These are phyloP conservation scores for Pilophorus perplexus DNA, from an alignment of 2,888 invertebrate genomes.

Conservation along the genomic window DNA sequence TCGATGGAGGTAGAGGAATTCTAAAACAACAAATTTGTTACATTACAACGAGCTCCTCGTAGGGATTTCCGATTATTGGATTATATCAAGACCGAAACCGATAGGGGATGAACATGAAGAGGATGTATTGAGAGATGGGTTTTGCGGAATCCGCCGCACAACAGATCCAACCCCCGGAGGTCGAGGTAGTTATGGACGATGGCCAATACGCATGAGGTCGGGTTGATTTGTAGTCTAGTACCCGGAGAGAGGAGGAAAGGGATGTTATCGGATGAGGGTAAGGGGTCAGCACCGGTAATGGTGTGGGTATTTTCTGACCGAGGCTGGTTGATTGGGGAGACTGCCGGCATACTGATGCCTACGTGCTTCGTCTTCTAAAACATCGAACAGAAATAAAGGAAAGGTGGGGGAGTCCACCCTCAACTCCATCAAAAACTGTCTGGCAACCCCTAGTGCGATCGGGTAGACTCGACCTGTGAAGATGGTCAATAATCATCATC, in stretches of 20 bases:
- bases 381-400: not conserved
- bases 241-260: not conserved
- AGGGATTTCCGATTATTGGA: slow-evolving; percentile 14
- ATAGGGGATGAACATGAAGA: not conserved
- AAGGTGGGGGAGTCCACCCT: not conserved
- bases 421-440: slow-evolving; percentile 1
- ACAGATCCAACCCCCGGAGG: not conserved
- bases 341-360: slow-evolving; percentile 30
- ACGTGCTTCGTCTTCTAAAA: slow-evolving; percentile 30
- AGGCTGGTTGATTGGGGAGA: slow-evolving; percentile 22
- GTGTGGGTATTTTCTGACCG: slow-evolving; percentile 31
- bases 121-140: not conserved
- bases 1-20: too few species aligned
- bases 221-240: slow-evolving; percentile 9
- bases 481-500: too few species aligned
- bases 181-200: not conserved
- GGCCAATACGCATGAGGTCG: slow-evolving; percentile 13
- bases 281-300: slow-evolving; percentile 24
- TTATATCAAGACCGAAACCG: not conserved
- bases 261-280: slow-evolving; percentile 14
- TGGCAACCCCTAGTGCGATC: not conserved
- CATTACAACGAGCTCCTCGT: slow-evolving; percentile 2
- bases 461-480: too few species aligned
- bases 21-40: too few species aligned
- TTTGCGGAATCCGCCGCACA: slow-evolving; percentile 4